Percentiles rank a stretch among this genome's conserved stretches.
phyloP scores from a whole-genome alignment of 2,113 vertebrate species.

The Kryptolebias marmoratus region DNA sequence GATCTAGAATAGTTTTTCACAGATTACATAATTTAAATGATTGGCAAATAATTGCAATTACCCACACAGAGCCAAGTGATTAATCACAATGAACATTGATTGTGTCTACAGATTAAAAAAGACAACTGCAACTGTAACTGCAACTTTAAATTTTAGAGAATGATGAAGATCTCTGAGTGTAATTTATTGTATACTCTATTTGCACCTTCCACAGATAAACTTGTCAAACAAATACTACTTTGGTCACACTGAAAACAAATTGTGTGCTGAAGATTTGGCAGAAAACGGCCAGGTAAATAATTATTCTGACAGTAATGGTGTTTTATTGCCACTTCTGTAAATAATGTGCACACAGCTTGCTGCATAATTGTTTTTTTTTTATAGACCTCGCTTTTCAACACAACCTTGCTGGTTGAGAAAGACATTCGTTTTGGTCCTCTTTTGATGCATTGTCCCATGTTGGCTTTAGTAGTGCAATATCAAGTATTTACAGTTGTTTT shows the following conservation, averaged over 20 bases:
- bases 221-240: background rate
- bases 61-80: background rate
- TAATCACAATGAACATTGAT: background rate
- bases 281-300: constrained; percentile 37
- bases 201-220: constrained; percentile 14
- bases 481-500: constrained; percentile 60
- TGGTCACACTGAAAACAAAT: constrained; percentile 21
- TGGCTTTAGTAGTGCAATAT: constrained; percentile 33
- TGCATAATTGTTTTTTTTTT: constrained; percentile 51
- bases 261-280: constrained; percentile 20
- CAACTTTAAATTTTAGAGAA: background rate
- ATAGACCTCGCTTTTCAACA: constrained; percentile 61
- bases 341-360: constrained; percentile 36
- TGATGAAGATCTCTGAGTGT: background rate
- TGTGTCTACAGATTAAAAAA: background rate
- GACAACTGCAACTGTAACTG: background rate
- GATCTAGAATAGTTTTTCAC: no score
- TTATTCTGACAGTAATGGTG: constrained; percentile 44
- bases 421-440: constrained; percentile 47
- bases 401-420: constrained; percentile 51
- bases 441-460: constrained; percentile 55
- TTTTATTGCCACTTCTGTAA: constrained; percentile 51
- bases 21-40: background rate
- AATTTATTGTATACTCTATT: background rate
- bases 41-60: background rate